Conservation (phyloP, 2,797 vertebrate species). For the Lophius americanus region DNA sequence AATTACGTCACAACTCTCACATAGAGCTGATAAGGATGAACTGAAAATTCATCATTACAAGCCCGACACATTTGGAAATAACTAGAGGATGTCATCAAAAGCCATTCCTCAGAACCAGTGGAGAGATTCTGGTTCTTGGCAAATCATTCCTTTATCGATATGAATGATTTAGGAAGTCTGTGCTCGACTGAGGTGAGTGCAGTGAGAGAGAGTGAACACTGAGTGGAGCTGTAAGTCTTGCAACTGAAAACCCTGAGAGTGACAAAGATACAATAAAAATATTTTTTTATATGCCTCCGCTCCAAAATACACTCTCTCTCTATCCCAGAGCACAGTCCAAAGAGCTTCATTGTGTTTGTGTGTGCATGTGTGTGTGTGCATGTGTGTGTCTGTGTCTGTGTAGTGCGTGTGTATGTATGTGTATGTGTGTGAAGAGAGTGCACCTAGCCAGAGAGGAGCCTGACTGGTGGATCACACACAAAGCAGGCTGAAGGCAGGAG, state of each 20-base stretch:
- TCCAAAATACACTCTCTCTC: slow-evolving; percentile 26
- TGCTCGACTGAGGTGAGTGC: slow-evolving; percentile 17
- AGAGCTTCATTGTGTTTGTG: slow-evolving; percentile 24
- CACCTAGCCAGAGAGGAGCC: slow-evolving; percentile 14
- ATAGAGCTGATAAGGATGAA: slow-evolving; percentile 22
- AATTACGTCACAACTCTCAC: no score
- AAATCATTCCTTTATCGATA: slow-evolving; percentile 33
- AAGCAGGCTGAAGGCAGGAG: slow-evolving; percentile 38
- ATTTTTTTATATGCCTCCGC: slow-evolving; percentile 21
- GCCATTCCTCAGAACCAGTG: slow-evolving; percentile 18
- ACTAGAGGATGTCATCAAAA: slow-evolving; percentile 32
- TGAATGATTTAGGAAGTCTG: slow-evolving; percentile 48
- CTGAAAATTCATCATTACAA: slow-evolving; percentile 3
- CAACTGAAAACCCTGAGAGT: slow-evolving; percentile 4
- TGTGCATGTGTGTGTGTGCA: no score
- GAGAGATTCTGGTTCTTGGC: slow-evolving; percentile 43
- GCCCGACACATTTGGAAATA: slow-evolving; percentile 33
- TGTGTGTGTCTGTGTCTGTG: no score
- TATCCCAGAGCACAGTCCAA: slow-evolving; percentile 38
- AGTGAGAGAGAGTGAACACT: slow-evolving; percentile 51
- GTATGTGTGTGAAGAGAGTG: slow-evolving; percentile 5
- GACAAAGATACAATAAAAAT: slow-evolving; percentile 36
- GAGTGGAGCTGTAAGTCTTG: slow-evolving; percentile 62
- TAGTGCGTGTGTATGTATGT: slow-evolving; percentile 15
- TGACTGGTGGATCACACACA: slow-evolving; percentile 45